Evolutionary conservation across 2,113 vertebrate species (phyloP).

Genomic region (Nannobrachium achirus): DNA sequence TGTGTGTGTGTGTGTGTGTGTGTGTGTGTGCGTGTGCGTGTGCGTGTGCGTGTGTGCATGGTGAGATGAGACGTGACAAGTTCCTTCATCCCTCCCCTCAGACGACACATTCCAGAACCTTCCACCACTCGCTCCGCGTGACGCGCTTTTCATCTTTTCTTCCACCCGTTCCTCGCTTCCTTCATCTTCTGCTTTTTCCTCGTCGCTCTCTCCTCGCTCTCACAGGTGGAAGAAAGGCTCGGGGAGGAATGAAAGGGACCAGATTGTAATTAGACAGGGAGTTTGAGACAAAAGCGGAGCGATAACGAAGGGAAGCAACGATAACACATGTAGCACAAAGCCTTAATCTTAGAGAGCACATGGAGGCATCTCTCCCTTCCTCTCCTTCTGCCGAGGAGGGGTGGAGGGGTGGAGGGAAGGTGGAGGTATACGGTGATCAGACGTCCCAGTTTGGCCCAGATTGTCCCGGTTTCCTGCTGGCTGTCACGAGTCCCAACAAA

Average conservation of each 20-base stretch:
- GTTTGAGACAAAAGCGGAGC: constrained; percentile 73
- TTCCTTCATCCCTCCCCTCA: constrained; percentile 78
- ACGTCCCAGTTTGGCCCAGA: no score
- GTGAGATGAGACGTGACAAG: constrained; percentile 76
- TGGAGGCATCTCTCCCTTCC: constrained; percentile 66
- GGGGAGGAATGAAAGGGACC: constrained; percentile 71
- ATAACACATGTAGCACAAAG: constrained; percentile 79
- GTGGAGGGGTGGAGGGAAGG: constrained; percentile 33
- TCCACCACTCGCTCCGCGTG: constrained; percentile 67
- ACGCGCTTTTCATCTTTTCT: constrained; percentile 73
- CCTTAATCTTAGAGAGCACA: constrained; percentile 76
- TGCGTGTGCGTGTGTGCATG: constrained; percentile 50
- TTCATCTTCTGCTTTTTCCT: constrained; percentile 3
- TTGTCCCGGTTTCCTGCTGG: no score
- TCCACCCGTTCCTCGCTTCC: constrained; percentile 46
- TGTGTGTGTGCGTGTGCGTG: constrained; percentile 17
- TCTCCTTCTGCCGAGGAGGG: constrained; percentile 50
- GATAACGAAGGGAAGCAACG: constrained; percentile 76
- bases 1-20: constrained; percentile 24
- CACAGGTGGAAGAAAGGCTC: constrained; percentile 73
- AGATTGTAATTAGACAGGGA: constrained; percentile 78
- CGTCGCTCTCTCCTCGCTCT: constrained; percentile 56
- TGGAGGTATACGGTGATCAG: background rate
- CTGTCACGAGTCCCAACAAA: no score
- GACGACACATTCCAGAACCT: constrained; percentile 72